Evolutionary conservation across 2,797 vertebrate genomes (phyloP).

Genomic region (Pseudochirops cupreus): DNA sequence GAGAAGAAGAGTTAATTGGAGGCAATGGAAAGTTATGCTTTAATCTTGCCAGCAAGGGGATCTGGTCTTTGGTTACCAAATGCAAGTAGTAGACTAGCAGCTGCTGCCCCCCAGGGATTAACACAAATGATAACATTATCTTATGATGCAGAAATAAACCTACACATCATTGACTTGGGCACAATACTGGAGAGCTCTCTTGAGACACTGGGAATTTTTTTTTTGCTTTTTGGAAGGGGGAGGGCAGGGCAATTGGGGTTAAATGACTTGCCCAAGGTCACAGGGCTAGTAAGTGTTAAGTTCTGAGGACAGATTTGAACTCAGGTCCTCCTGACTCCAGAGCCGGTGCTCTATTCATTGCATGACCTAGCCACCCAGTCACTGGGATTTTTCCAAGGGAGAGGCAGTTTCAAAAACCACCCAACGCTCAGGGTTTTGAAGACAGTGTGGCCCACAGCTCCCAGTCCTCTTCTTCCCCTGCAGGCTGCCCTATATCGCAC

Average conservation of each 20-base stretch:
- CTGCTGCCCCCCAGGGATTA: neutral
- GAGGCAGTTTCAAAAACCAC: neutral
- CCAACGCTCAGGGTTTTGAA: neutral
- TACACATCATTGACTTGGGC: constrained; percentile 27
- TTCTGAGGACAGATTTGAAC: too few species aligned
- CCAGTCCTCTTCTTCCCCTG: too few species aligned
- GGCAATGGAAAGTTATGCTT: neutral
- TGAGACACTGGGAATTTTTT: neutral
- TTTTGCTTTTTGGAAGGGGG: too few species aligned
- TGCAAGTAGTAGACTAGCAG: neutral
- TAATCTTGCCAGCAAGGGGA: neutral
- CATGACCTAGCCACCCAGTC: constrained; percentile 7
- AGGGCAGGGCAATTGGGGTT: too few species aligned
- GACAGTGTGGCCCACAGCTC: neutral
- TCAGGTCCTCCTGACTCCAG: neutral
- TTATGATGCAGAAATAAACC: constrained; percentile 13
- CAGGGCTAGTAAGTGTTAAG: too few species aligned
- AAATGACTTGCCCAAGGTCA: too few species aligned
- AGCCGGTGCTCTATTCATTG: neutral
- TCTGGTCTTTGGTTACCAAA: constrained; percentile 24
- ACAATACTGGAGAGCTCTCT: constrained; percentile 17
- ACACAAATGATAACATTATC: neutral
- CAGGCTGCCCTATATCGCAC: constrained; percentile 79
- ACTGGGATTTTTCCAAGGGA: constrained; percentile 28
- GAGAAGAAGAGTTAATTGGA: constrained; percentile 38